Percentiles rank a stretch among this genome's conserved stretches.
Evolutionary conservation across 2,797 vertebrate species (phyloP).

Genomic region (Syngnathus acus): DNA sequence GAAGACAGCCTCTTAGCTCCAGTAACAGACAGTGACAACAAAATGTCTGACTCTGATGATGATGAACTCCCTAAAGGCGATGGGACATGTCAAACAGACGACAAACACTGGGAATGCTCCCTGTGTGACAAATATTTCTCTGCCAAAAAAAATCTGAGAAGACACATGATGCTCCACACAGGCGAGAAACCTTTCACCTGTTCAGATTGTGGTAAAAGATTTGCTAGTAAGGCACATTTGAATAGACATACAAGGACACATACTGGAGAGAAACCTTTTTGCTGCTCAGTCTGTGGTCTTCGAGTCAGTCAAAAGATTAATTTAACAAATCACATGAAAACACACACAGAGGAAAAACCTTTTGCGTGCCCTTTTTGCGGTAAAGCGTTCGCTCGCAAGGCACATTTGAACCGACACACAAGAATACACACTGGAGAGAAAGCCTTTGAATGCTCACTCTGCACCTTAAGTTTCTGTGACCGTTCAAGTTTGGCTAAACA

Average conservation of each 20-base stretch:
- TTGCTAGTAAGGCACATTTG: not conserved
- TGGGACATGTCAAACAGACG: not conserved
- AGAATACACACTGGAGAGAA: not conserved
- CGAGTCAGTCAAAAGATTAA: not conserved
- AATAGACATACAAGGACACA: not conserved
- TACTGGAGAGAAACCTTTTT: not conserved
- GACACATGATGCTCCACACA: not conserved
- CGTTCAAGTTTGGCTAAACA: not conserved
- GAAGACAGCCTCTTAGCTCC: not conserved
- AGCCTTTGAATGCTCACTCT: not conserved
- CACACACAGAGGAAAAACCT: not conserved
- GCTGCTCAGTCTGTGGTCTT: not conserved
- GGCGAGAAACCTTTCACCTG: not conserved
- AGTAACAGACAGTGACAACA: not conserved
- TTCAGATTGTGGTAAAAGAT: not conserved
- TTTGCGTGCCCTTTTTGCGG: not conserved
- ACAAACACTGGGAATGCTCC: not conserved
- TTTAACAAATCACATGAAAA: not conserved
- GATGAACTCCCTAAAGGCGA: not conserved
- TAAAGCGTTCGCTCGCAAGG: not conserved
- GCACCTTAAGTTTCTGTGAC: not conserved
- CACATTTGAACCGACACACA: not conserved
- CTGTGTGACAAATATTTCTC: constrained; percentile 59
- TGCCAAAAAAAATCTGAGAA: not conserved
- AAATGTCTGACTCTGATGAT: not conserved